Conservation (phyloP, 1,140 invertebrate species). For the Nasonia giraulti region DNA sequence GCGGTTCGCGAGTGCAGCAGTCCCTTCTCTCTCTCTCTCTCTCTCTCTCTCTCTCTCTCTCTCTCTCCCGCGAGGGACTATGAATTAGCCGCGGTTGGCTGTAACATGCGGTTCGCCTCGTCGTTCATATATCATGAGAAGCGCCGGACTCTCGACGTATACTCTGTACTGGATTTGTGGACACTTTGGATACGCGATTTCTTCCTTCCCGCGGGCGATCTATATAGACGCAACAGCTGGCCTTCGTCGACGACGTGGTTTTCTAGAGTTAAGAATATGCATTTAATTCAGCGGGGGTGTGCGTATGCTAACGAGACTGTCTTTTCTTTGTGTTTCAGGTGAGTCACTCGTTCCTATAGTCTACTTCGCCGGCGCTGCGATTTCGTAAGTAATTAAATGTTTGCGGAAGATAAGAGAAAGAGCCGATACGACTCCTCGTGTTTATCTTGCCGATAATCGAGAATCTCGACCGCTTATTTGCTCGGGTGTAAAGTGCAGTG, state of each 20-base stretch:
- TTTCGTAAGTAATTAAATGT: too few relatives aligned
- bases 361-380: too few relatives aligned
- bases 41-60: too few relatives aligned
- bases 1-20: neutral
- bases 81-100: constrained; percentile 34
- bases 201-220: constrained; percentile 14
- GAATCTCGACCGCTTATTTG: neutral
- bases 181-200: neutral
- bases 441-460: too few relatives aligned
- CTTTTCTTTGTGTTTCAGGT: constrained; percentile 5
- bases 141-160: neutral
- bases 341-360: neutral
- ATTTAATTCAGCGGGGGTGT: neutral
- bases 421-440: neutral
- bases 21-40: too few relatives aligned
- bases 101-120: neutral
- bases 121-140: constrained; percentile 30
- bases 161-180: neutral
- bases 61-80: neutral
- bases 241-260: too few relatives aligned
- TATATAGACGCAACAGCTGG: too few relatives aligned
- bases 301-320: neutral
- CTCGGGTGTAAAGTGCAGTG: too few relatives aligned
- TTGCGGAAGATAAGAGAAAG: too few relatives aligned
- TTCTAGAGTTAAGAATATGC: neutral